These are phyloP conservation scores for Melanotaenia pygmaea DNA, from an alignment of 2,797 vertebrate species.

Conservation along the genomic window DNA sequence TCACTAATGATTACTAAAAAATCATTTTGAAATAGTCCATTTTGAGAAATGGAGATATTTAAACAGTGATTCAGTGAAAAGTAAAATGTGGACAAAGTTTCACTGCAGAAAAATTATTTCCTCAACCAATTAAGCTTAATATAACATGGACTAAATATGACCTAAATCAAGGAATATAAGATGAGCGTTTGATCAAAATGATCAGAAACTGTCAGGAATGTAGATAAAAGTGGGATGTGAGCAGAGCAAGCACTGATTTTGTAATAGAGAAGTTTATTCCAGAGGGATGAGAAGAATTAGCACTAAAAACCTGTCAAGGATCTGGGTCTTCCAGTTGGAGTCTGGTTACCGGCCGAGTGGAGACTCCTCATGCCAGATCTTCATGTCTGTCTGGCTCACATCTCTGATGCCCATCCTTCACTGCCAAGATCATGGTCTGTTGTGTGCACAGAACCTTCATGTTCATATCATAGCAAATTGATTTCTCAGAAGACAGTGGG, in stretches of 20 bases:
- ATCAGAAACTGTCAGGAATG: conserved; percentile 26
- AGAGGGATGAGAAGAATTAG: conserved; percentile 28
- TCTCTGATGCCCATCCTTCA: conserved; percentile 32
- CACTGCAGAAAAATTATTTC: background rate
- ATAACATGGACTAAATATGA: conserved; percentile 5
- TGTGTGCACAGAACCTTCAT: conserved; percentile 48
- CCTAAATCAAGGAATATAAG: conserved; percentile 11
- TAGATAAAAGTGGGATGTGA: conserved; percentile 26
- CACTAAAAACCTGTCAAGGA: conserved; percentile 65
- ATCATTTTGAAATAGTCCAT: background rate
- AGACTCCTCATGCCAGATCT: conserved; percentile 48
- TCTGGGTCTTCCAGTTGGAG: conserved; percentile 59
- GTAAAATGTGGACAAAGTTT: background rate
- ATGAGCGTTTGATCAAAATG: conserved; percentile 15
- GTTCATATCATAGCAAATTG: conserved; percentile 65
- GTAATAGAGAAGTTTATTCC: conserved; percentile 43
- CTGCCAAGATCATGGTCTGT: conserved; percentile 53
- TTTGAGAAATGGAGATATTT: background rate
- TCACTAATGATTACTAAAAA: conserved; percentile 3
- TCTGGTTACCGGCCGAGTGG: conserved; percentile 34
- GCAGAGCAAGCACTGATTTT: conserved; percentile 24
- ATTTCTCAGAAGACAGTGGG: conserved; percentile 62
- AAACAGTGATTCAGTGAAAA: background rate
- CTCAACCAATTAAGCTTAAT: conserved; percentile 1
- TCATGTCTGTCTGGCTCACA: conserved; percentile 57